These are phyloP conservation scores for Ictalurus furcatus DNA, from an alignment of 2,113 vertebrate genomes.

Conservation along the genomic window DNA sequence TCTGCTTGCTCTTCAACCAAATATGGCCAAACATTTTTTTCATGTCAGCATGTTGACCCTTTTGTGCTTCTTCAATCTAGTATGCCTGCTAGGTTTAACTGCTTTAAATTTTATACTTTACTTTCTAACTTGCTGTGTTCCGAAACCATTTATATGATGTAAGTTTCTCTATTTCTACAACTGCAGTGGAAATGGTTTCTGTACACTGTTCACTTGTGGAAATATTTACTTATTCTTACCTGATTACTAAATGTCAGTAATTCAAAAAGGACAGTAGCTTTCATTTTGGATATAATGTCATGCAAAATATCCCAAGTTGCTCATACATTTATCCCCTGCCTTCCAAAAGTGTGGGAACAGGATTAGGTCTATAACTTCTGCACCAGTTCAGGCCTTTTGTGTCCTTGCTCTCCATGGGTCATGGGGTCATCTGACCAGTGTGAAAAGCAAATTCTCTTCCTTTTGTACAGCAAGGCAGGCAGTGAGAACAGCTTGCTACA, in stretches of 20 bases:
- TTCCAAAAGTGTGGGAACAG: slow-evolving; percentile 49
- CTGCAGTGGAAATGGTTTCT: neutral
- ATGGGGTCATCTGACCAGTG: slow-evolving; percentile 78
- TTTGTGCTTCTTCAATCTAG: slow-evolving; percentile 5
- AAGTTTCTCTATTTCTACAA: neutral
- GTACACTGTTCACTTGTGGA: neutral
- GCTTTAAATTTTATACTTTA: neutral
- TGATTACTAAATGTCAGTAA: neutral
- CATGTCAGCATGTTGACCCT: neutral
- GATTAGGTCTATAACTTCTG: slow-evolving; percentile 39
- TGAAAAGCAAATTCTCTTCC: slow-evolving; percentile 78
- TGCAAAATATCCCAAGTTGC: neutral
- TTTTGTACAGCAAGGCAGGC: slow-evolving; percentile 81
- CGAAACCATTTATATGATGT: neutral
- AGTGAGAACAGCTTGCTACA: slow-evolving; percentile 76
- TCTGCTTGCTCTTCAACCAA: slow-evolving; percentile 27
- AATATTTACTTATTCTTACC: neutral
- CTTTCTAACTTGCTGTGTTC: neutral
- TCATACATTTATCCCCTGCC: neutral
- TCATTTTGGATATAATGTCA: neutral
- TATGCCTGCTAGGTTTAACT: neutral
- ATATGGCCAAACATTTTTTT: slow-evolving; percentile 13
- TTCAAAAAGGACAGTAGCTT: neutral
- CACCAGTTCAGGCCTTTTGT: slow-evolving; percentile 39
- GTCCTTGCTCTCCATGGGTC: slow-evolving; percentile 65